Base-by-base conservation (phyloP, 2,797 vertebrate genomes). In the Periophthalmus magnuspinnatus region DNA sequence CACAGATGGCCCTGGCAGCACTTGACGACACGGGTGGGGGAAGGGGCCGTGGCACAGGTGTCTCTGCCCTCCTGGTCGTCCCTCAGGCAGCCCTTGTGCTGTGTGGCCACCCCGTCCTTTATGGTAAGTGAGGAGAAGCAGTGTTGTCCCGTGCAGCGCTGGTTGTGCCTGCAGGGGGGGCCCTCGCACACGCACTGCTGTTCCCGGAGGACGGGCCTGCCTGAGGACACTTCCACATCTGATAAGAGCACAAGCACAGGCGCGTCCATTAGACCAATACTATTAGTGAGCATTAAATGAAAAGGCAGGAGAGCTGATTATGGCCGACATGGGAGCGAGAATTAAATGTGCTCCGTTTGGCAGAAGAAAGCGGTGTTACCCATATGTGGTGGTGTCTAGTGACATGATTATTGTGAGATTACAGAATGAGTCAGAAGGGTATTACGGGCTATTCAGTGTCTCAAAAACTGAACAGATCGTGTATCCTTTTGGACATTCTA, bases 1-100 rank as follows among this genome's bases (percentile, higher is more conserved):
- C 97, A 99, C 91, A 98, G 93, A 90, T 98, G 92, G 19, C 95
- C 96, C 75, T 97, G 96, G 92, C 97, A 99, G 93, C 97, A 99
- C 78, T 95, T 95, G 69, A 99, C 93, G 3, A 95, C 94, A 71
- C 93, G 94, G 88, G 93, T 93, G 1, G 94, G 89, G 2, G 97
- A 96, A 0, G 95, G 95, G 0, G 95, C 94, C 0, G 89, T 94
- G 89, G 96, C 95, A 81, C 97, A 99, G 0, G 94, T 96, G 94
- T 95, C 95, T 84, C 95, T 93, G 56, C 96, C 94, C 75, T 95
- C 95, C 76, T 95, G 94, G 0, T 97, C 96, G 45, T 96, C 96
- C 86, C 94, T 94, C 88, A 98, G 96, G 92, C 97, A 99, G 88
- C 97, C 97, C 65, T 97, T 98, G 90, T 95, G 95, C 88, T 95